Evolutionary conservation across 2,888 invertebrate species (phyloP).

Genomic region (Bedellia somnulentella): DNA sequence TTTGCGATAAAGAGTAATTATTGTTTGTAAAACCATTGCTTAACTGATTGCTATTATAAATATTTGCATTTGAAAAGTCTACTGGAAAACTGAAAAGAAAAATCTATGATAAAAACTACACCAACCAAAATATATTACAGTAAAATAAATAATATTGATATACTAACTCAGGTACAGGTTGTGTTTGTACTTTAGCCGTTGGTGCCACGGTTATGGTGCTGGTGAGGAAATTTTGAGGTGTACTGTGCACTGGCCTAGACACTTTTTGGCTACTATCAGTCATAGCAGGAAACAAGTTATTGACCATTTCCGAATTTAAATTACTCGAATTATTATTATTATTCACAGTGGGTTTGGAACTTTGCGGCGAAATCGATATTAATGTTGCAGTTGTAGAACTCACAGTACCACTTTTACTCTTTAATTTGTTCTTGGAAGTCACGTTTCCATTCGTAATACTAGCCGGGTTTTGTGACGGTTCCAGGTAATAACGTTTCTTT

Average conservation of each 20-base stretch:
- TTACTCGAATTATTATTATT: slow-evolving; percentile 9
- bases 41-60: slow-evolving; percentile 65
- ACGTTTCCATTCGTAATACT: slow-evolving; percentile 28
- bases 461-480: slow-evolving; percentile 21
- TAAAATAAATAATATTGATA: background rate
- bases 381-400: slow-evolving; percentile 24
- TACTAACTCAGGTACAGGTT: slow-evolving; percentile 48
- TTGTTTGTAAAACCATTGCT: slow-evolving; percentile 37
- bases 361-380: slow-evolving; percentile 40
- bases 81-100: slow-evolving; percentile 63
- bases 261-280: slow-evolving; percentile 26
- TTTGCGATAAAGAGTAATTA: too few relatives aligned
- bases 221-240: too few relatives aligned
- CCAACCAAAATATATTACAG: slow-evolving; percentile 4
- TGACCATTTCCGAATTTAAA: slow-evolving; percentile 28
- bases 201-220: too few relatives aligned
- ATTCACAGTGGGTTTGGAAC: slow-evolving; percentile 22
- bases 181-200: too few relatives aligned
- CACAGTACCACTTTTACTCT: slow-evolving; percentile 29
- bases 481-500: slow-evolving; percentile 72
- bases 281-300: slow-evolving; percentile 21
- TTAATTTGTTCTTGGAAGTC: slow-evolving; percentile 27
- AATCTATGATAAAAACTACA: slow-evolving; percentile 7
- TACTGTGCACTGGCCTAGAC: slow-evolving; percentile 35
- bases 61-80: slow-evolving; percentile 72